Conservation (phyloP, 2,113 vertebrate species). For the Marmota monax region DNA sequence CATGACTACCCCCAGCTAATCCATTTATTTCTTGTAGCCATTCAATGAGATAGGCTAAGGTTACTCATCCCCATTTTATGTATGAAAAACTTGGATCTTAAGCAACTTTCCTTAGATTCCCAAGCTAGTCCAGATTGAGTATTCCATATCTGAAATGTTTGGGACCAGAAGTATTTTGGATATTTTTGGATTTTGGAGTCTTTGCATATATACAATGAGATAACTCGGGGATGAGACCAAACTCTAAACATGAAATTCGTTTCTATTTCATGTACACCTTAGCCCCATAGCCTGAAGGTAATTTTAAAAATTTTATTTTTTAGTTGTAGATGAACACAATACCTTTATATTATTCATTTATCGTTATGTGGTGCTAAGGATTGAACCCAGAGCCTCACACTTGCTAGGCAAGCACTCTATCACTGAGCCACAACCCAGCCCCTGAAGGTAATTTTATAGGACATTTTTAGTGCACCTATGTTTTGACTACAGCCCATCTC, state of each 20-base stretch:
- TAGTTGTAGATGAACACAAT: too few species aligned
- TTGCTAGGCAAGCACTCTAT: too few species aligned
- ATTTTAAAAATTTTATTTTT: too few species aligned
- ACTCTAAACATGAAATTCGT: background rate
- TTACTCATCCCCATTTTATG: background rate
- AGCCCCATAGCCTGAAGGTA: background rate
- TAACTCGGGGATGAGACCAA: background rate
- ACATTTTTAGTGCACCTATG: background rate
- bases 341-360: too few species aligned
- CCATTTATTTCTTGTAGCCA: background rate
- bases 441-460: background rate
- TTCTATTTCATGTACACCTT: background rate
- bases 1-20: too few species aligned
- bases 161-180: background rate
- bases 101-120: background rate
- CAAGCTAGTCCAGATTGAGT: rapidly evolving
- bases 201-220: background rate
- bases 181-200: background rate
- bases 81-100: background rate
- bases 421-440: too few species aligned
- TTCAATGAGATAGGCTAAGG: background rate
- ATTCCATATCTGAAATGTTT: background rate
- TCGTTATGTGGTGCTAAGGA: too few species aligned
- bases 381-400: too few species aligned
- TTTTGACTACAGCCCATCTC: background rate